phyloP scores from a whole-genome alignment of 2,888 invertebrate species.

The Philonicus albiceps region DNA sequence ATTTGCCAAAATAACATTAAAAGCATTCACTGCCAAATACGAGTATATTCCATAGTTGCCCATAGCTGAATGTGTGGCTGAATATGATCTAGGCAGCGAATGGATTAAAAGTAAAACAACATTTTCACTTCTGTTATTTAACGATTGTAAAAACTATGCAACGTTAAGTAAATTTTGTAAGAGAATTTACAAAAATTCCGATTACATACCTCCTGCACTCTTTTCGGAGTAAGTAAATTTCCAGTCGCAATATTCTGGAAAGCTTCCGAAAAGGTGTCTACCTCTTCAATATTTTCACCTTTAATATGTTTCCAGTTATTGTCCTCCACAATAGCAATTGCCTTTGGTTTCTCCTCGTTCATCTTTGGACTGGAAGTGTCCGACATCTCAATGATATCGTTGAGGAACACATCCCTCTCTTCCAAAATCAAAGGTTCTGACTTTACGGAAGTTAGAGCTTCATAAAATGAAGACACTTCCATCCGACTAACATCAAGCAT shows the following conservation, averaged over 20 bases:
- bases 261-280: constrained; percentile 15
- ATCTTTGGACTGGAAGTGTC: not conserved
- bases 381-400: not conserved
- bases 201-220: constrained; percentile 1
- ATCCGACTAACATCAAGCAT: not conserved
- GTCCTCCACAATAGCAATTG: constrained; percentile 36
- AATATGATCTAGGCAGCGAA: too few relatives aligned
- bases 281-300: not conserved
- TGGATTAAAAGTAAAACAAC: too few relatives aligned
- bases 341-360: constrained; percentile 2
- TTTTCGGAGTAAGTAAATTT: constrained; percentile 40
- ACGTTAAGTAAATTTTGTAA: not conserved
- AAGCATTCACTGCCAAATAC: too few relatives aligned
- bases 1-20: too few relatives aligned
- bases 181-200: not conserved
- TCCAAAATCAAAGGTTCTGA: not conserved
- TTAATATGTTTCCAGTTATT: constrained; percentile 28
- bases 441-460: not conserved
- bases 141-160: too few relatives aligned
- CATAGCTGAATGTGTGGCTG: too few relatives aligned
- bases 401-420: not conserved
- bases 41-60: too few relatives aligned
- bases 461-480: not conserved
- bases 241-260: constrained; percentile 44
- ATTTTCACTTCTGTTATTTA: too few relatives aligned